A percentile compares a stretch with the other conserved stretches of the same genome.
phyloP scores from a whole-genome alignment of 2,113 vertebrate genomes.

The Gila orcuttii region DNA sequence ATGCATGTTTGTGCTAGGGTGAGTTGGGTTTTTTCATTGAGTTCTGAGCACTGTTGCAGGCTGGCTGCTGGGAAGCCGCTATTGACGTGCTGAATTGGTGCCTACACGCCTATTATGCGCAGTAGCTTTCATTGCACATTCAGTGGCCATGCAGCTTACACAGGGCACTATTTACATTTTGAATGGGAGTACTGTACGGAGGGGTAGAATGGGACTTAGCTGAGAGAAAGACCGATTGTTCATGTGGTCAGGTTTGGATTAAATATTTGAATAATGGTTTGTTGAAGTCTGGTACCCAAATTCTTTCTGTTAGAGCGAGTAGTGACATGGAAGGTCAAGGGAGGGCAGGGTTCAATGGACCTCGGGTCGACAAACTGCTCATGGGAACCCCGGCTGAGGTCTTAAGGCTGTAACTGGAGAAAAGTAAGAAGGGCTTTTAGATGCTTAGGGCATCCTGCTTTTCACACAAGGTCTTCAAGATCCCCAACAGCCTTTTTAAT shows the following conservation, averaged over 20 bases:
- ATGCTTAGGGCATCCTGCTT: constrained; percentile 12
- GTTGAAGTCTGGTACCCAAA: neutral
- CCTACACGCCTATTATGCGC: constrained; percentile 70
- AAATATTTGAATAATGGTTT: constrained; percentile 38
- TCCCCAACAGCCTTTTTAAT: constrained; percentile 61
- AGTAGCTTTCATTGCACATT: constrained; percentile 37
- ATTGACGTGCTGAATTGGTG: constrained; percentile 76
- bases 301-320: neutral
- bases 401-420: neutral
- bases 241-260: constrained; percentile 30
- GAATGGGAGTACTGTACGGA: constrained; percentile 48
- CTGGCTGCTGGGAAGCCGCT: constrained; percentile 69
- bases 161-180: constrained; percentile 29
- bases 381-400: constrained; percentile 48
- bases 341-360: constrained; percentile 28
- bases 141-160: constrained; percentile 1
- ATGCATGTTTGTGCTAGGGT: constrained; percentile 10
- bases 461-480: constrained; percentile 46
- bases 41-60: constrained; percentile 3
- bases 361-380: constrained; percentile 10
- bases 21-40: constrained; percentile 4
- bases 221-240: constrained; percentile 27
- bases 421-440: constrained; percentile 27
- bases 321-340: constrained; percentile 33
- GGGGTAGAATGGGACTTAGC: constrained; percentile 3